Evolutionary conservation across 2,888 invertebrate genomes (phyloP).

Genomic region (Trachelus troglodyta): DNA sequence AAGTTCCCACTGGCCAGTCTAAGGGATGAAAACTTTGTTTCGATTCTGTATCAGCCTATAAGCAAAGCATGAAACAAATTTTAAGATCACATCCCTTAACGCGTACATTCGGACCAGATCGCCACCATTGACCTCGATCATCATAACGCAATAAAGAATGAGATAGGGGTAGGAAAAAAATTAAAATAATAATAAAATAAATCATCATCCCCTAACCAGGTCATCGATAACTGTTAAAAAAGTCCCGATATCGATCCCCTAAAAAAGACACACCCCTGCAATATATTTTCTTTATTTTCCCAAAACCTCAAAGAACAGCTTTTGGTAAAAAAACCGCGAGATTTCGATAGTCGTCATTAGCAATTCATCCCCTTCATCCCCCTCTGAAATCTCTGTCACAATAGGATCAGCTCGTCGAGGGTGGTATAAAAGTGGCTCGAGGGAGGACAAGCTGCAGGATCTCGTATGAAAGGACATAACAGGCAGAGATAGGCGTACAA

Average conservation of each 20-base stretch:
- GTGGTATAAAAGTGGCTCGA: not conserved
- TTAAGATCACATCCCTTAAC: not conserved
- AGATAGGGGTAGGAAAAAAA: no score
- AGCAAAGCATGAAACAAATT: not conserved
- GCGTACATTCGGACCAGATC: not conserved
- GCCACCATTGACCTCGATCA: not conserved
- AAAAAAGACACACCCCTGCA: not conserved
- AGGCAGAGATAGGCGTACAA: slow-evolving; percentile 20
- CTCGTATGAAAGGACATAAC: slow-evolving; percentile 19
- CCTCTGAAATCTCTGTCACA: not conserved
- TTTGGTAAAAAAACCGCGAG: not conserved
- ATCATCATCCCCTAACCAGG: no score
- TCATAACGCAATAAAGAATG: no score
- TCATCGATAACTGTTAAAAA: no score
- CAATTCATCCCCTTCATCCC: not conserved
- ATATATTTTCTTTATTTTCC: not conserved
- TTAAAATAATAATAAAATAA: no score
- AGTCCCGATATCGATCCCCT: no score
- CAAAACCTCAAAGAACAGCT: not conserved
- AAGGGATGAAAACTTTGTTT: not conserved
- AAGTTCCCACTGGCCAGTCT: not conserved
- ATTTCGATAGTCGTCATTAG: not conserved
- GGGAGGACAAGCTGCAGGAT: not conserved
- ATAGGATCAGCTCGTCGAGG: not conserved
- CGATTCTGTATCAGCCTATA: accelerated